phyloP scores from a whole-genome alignment of 1,140 invertebrate genomes.

The Micrasema minimum region DNA sequence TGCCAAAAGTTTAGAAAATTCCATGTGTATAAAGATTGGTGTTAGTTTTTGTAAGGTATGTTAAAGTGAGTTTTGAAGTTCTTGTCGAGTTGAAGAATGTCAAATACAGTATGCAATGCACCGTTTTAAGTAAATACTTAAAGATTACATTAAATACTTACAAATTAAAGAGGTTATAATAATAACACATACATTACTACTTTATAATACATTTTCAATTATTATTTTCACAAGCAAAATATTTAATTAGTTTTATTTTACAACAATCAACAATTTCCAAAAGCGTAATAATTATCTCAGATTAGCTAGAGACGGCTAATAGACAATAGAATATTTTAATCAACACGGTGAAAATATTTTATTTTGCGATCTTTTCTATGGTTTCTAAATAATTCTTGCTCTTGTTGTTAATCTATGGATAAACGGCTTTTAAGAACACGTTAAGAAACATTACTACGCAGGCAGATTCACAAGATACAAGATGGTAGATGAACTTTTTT shows the following conservation, averaged over 20 bases:
- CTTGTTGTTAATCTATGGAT: too few relatives aligned
- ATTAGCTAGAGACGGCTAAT: slow-evolving; percentile 7
- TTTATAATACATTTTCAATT: slow-evolving; percentile 42
- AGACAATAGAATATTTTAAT: slow-evolving; percentile 14
- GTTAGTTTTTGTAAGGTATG: too few relatives aligned
- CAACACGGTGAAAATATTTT: slow-evolving; percentile 11
- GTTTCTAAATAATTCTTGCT: too few relatives aligned
- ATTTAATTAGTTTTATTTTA: slow-evolving; percentile 38
- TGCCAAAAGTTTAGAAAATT: too few relatives aligned
- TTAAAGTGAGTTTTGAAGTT: too few relatives aligned
- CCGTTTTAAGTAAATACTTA: slow-evolving; percentile 36
- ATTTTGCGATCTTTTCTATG: too few relatives aligned
- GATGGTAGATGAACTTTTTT: too few relatives aligned
- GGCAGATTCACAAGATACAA: too few relatives aligned
- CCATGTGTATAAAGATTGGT: too few relatives aligned
- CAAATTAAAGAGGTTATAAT: slow-evolving; percentile 24
- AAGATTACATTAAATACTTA: slow-evolving; percentile 24
- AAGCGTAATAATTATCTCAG: slow-evolving; percentile 30
- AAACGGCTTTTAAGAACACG: too few relatives aligned
- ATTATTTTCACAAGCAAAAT: slow-evolving; percentile 45
- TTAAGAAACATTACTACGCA: too few relatives aligned
- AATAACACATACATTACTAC: slow-evolving; percentile 35
- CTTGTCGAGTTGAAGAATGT: neutral
- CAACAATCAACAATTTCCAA: slow-evolving; percentile 46
- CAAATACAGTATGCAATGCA: slow-evolving; percentile 22